Conservation (phyloP, 2,113 vertebrate genomes). For the Falco punctatus region DNA sequence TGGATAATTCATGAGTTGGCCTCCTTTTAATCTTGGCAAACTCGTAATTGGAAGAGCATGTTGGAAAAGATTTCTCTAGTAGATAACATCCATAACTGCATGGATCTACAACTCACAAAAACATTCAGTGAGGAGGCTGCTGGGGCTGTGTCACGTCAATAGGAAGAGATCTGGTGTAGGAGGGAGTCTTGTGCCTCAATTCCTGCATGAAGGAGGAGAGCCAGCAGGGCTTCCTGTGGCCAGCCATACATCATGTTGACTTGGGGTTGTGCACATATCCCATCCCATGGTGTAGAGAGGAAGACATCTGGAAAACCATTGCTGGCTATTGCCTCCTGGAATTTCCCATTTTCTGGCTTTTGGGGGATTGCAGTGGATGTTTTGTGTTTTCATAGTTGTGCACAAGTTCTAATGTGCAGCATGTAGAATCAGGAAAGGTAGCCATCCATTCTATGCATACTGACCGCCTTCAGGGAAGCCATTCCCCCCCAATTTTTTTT, state of each 20-base stretch:
- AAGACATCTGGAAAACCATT: neutral
- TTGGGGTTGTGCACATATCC: neutral
- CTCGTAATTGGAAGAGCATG: neutral
- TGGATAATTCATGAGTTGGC: neutral
- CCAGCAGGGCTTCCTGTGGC: neutral
- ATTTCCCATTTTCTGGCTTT: neutral
- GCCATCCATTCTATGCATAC: neutral
- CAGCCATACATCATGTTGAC: fast-evolving
- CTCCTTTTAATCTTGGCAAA: neutral
- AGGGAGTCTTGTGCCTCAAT: neutral
- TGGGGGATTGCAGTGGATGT: neutral
- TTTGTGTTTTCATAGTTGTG: neutral
- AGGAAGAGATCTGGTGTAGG: neutral
- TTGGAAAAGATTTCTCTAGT: neutral
- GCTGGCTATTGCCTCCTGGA: neutral
- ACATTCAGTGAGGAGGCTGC: neutral
- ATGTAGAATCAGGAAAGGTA: neutral
- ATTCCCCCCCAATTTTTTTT: neutral
- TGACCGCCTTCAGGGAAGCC: neutral
- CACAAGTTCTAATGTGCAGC: neutral
- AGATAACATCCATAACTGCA: neutral
- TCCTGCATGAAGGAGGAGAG: neutral
- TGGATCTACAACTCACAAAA: neutral
- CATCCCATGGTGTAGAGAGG: neutral
- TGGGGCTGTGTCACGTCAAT: fast-evolving